Evolutionary conservation across 2,113 vertebrate genomes (phyloP), one percentile per base, ranked within the genome.

Genomic region (Dromiciops gliroides): DNA sequence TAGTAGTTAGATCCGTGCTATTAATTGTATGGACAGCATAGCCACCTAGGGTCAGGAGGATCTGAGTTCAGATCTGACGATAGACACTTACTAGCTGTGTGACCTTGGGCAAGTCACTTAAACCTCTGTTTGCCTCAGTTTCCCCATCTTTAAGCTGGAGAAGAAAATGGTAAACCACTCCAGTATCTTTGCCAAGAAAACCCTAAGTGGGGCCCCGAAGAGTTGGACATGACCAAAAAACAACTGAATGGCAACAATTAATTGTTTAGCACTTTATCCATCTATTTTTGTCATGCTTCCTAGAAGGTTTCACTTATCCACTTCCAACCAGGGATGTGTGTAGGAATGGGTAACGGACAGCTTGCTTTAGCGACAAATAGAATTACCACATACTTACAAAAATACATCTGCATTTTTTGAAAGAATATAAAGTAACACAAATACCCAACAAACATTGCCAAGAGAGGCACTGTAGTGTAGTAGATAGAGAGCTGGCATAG

Each of bases 241-340:
- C 16, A 16, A 12, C 56, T 11, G 10, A 11, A 31, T 60, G 56
- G 12, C 28, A 12, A 31, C 52, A 31, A 31, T 95, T 96, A 51
- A 48, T 94, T 89, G 26, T 97, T 88, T 48, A 53, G 90, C 44
- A n/a, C 67, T 94, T 95, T 89, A 91, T 22, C 90, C 92, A 26
- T 26, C 89, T 75, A 51, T 51, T 97, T 51, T 91, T 67, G 19
- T 60, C 44, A 0, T 48, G 0, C 91, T 22, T 92, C 44, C 28
- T 14, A 75, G 44, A 52, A 37, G 95, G 56, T 95, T 95, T 95
- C 50, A 60, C 16, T 93, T 22, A 92, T 48, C 53, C 28, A 94
- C 0, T 90, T 93, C 31, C 25, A 51, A 90, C 7, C 91, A 37
- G 94, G 28, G 56, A 31, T 53, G 52, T 25, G 9, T 53, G 24